A percentile compares a stretch with the other conserved stretches of the same genome.
Conservation (phyloP, 2,113 vertebrate species). For the Bufo gargarizans region DNA sequence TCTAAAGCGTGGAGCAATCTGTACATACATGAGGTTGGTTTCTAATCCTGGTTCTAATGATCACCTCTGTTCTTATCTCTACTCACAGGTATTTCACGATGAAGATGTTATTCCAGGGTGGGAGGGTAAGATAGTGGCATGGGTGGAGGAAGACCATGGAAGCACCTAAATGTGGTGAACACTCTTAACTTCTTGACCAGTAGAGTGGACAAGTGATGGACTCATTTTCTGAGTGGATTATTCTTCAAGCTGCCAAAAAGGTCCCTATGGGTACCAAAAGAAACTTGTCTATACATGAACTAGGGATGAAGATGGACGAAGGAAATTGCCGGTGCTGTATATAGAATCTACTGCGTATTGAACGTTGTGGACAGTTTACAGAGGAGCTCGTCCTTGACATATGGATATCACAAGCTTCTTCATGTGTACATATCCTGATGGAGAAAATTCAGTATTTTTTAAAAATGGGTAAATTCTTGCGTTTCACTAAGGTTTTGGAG, state of each 20-base stretch:
- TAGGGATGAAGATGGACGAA: background rate
- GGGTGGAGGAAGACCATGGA: constrained; percentile 92
- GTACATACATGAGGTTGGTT: background rate
- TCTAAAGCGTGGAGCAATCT: background rate
- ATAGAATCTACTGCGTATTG: background rate
- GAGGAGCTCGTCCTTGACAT: constrained; percentile 15
- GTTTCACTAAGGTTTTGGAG: background rate
- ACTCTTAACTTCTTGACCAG: constrained; percentile 35
- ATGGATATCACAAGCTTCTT: constrained; percentile 21
- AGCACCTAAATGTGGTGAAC: constrained; percentile 74
- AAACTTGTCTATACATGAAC: background rate
- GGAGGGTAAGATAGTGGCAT: constrained; percentile 98
- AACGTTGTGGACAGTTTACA: background rate
- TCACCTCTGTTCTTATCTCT: background rate
- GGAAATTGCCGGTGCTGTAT: background rate
- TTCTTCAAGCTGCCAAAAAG: constrained; percentile 53
- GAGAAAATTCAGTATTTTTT: constrained; percentile 48
- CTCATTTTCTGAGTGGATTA: background rate
- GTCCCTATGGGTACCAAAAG: constrained; percentile 45
- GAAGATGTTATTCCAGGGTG: constrained; percentile 93
- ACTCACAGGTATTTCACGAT: constrained; percentile 84
- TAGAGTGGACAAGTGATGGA: constrained; percentile 17
- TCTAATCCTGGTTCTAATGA: background rate
- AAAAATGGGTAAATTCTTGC: background rate
- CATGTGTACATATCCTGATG: constrained; percentile 10